A percentile compares a stretch with the other conserved stretches of the same genome.
Evolutionary conservation across 2,888 invertebrate genomes (phyloP).

Genomic region (Lasiommata megera): DNA sequence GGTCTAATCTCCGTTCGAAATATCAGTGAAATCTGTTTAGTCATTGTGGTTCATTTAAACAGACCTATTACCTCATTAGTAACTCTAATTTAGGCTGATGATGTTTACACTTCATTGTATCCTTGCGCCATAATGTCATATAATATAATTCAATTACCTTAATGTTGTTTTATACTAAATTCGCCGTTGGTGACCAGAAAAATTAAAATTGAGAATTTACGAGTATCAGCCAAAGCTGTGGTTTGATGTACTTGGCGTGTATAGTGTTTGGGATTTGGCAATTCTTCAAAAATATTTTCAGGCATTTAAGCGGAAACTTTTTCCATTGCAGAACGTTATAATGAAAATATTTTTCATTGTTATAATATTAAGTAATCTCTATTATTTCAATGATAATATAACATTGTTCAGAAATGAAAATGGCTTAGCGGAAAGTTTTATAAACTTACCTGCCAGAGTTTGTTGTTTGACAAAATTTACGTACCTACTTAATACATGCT

Average conservation of each 20-base stretch:
- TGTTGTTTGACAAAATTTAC: not conserved
- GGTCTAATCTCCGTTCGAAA: no score
- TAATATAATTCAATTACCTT: no score
- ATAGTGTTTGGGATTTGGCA: constrained; percentile 9
- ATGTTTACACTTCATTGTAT: no score
- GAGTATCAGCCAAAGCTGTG: not conserved
- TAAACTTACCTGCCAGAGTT: no score
- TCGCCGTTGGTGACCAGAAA: no score
- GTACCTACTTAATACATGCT: not conserved
- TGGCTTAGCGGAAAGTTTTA: not conserved
- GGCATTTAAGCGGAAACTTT: constrained; percentile 12
- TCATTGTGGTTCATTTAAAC: no score
- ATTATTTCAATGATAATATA: not conserved
- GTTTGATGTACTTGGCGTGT: not conserved
- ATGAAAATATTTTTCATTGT: not conserved
- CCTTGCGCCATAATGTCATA: no score
- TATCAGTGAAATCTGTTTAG: no score
- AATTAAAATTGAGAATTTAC: no score
- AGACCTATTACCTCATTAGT: no score
- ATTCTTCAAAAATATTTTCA: constrained; percentile 8
- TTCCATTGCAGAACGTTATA: not conserved
- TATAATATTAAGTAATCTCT: not conserved
- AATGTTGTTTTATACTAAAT: no score
- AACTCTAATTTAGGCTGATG: no score
- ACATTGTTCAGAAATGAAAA: not conserved